Evolutionary conservation across 92 coral and sea anemone genomes (phyloP), one percentile per base, ranked within the genome.

Genomic region (Parazoanthus swiftii): DNA sequence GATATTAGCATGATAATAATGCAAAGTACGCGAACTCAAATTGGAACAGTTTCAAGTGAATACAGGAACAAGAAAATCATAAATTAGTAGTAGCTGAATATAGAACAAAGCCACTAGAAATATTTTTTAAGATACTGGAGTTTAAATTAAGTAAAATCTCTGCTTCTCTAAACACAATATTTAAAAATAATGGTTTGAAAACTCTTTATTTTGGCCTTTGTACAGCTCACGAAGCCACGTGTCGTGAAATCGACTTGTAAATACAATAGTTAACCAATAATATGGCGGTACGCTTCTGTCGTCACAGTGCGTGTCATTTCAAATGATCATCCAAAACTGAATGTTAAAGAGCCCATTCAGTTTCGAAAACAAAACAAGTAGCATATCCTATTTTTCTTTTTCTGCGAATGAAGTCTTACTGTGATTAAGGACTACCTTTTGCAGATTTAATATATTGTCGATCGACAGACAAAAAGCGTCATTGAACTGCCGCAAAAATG

Each of bases 401-500:
- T 42, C 18, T 73, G 66, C 74, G 79, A 71, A 84, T 84, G 87
- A 84, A 72, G 42, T 70, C 48, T 2, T 66, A 67, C 14, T 20
- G 56, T 65, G 37, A 7, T 26, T 18, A 18, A 23, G 9, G 5
- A 63, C 13, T 38, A 6, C 44, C 35, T 38, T 10, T 29, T 74
- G 59, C 63, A 68, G 29, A 2, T 36, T 29, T 16, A 50, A 81
- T 38, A 44, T 44, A 6, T 81, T 6, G 67, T 79, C 51, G 3
- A 38, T 38, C 4, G 16, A 29, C 66, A 29, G 37, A n/a, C 39
- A 26, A 5, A 50, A 46, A n/a, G 8, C 18, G 39, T 50, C 1
- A 37, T 14, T 66, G 39, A 44, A 70, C 18, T 18, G 44, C 48
- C 43, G 76, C 33, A 82, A 86, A 50, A 80, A 93, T 96, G 98